Conservation (phyloP, 1,140 invertebrate species). For the Atta cephalotes region DNA sequence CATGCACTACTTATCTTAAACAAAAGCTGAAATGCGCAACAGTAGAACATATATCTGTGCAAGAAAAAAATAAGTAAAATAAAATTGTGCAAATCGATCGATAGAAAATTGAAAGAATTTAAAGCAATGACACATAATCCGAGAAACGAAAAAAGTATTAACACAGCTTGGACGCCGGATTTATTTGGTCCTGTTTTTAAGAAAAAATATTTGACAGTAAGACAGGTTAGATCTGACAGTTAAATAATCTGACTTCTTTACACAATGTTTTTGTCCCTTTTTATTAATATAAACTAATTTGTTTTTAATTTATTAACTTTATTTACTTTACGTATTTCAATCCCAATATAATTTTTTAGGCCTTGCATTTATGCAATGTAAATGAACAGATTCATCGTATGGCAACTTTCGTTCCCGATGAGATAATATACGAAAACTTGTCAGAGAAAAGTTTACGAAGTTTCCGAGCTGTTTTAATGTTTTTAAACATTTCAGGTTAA, state of each 20-base stretch:
- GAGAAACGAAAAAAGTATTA: neutral
- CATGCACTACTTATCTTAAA: no score
- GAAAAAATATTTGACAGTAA: constrained; percentile 51
- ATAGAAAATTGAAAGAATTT: neutral
- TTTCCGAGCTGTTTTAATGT: constrained; percentile 63
- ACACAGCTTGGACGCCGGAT: constrained; percentile 68
- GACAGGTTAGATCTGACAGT: constrained; percentile 68
- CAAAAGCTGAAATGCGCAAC: no score
- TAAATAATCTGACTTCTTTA: no score
- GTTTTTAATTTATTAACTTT: neutral
- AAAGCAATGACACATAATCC: neutral
- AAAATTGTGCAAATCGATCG: no score
- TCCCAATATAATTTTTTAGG: constrained; percentile 40
- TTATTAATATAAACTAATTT: neutral
- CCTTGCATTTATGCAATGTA: constrained; percentile 41
- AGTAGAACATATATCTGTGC: no score
- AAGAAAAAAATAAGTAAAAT: no score
- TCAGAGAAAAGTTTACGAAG: constrained; percentile 48
- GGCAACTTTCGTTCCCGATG: constrained; percentile 76
- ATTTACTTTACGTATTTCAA: neutral
- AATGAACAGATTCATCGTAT: constrained; percentile 58
- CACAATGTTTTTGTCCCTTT: neutral
- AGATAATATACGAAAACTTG: constrained; percentile 71
- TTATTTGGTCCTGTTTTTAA: constrained; percentile 75
- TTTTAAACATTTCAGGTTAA: constrained; percentile 68